A percentile compares a stretch with the other conserved stretches of the same genome.
Conservation (phyloP, 1,140 invertebrate genomes). For the Pogonus chalceus region DNA sequence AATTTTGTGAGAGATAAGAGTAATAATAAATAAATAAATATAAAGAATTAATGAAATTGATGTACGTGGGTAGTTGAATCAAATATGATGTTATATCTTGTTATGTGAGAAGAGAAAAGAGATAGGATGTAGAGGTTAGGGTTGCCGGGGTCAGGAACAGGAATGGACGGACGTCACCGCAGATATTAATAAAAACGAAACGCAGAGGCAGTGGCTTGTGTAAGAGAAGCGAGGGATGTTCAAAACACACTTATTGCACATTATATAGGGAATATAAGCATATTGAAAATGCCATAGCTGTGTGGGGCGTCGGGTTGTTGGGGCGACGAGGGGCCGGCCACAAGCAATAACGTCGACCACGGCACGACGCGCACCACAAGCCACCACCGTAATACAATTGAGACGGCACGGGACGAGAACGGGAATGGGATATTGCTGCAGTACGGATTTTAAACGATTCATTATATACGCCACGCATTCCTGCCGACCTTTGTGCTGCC, state of each 20-base stretch:
- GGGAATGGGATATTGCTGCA: not conserved
- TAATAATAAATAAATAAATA: too few species aligned
- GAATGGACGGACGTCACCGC: not conserved
- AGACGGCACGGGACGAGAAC: not conserved
- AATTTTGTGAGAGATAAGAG: too few species aligned
- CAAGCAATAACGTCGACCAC: not conserved
- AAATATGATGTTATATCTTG: too few species aligned
- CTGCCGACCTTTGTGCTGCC: constrained; percentile 4
- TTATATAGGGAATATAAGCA: constrained; percentile 23
- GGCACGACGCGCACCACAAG: not conserved
- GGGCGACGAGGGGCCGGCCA: not conserved
- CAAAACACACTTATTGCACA: constrained; percentile 22
- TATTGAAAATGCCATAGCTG: constrained; percentile 21
- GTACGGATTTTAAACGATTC: constrained; percentile 17
- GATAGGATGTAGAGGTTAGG: too few species aligned
- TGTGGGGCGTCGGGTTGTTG: not conserved
- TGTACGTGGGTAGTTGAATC: too few species aligned
- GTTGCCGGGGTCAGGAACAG: constrained; percentile 11
- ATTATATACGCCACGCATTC: constrained; percentile 15
- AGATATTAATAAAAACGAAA: constrained; percentile 21
- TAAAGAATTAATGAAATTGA: too few species aligned
- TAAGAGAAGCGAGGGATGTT: constrained; percentile 4
- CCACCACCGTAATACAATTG: constrained; percentile 6
- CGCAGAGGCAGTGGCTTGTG: constrained; percentile 4
- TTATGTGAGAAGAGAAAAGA: too few species aligned